Evolutionary conservation across 2,888 invertebrate genomes (phyloP), one percentile per base, ranked within the genome.

Genomic region (Drosophila neoperkinsi): DNA sequence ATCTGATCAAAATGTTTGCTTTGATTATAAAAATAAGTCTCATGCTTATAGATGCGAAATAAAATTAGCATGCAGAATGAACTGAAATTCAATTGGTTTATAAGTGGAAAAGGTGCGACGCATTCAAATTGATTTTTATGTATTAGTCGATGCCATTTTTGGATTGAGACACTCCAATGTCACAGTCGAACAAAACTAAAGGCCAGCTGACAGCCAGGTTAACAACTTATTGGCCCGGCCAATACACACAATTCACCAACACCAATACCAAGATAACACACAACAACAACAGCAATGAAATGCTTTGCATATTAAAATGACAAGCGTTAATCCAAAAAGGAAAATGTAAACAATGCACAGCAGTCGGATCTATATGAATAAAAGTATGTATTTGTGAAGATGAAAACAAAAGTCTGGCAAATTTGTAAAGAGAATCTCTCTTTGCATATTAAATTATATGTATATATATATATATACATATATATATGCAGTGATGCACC

Each of bases 331-430:
- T 50, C 70, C 64, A 52, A 74, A 65, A 82, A 64, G 83, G 86
- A 78, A 88, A 90, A 78, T 85, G 85, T 84, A 82, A 90, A 85
- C 90, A 90, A 90, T 90, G 75, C 81, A 78, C 56, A 64, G 34
- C 50, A 31, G 56, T 46, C 53, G 66, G 63, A 71, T 55, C 66
- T 50, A 52, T 55, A 38, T 61, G 36, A 18, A 50, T 30, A 43
- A 58, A 56, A 43, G 43, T 38, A 57, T 57, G 34, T 38, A 58
- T 46, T 64, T 41, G 64, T 50, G 36, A 46, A 31, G 38, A 61
- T 56, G 68, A 46, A 51, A 64, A 76, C 61, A 77, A 77, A 74
- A 77, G 80, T 66, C 62, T 67, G 53, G 38, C 33, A 61, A 49
- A 76, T 58, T 50, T 80, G 28, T 55, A 13, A 51, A 53, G 18